Base-by-base conservation (phyloP, 2,113 vertebrate genomes). In the Rhodinocichla rosea region DNA sequence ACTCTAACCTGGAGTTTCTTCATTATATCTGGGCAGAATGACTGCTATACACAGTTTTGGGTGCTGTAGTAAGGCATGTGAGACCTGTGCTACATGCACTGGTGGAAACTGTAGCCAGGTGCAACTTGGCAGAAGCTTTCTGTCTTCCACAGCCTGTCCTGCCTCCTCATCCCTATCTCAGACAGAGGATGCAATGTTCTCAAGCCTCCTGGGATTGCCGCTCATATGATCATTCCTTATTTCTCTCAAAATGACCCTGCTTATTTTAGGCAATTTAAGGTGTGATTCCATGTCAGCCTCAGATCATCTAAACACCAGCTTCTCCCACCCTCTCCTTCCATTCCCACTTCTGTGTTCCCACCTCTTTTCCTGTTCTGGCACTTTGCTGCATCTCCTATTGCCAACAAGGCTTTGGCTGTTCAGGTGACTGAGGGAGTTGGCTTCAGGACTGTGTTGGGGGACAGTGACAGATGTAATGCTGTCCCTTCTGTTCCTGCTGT, bases 381-480 rank as follows among this genome's bases (percentile, higher is more conserved):
- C 23, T 84, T 70, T 8, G 1, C 35, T 53, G 15, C 4, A 0
- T 28, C 37, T 64, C 3, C 0, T 22, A 2, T 45, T 93, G 74
- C 47, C 15, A 23, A 0, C 0, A 2, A 49, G 37, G 22, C 53
- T 68, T 71, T 13, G 37, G 21, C 37, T 56, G 19, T 49, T 21
- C 26, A 23, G 47, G 37, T 74, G 40, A 17, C 65, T 12, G 18
- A 59, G 37, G 33, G 22, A 78, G 40, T 6, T 6, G 1, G 18
- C 30, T 76, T 86, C 14, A n/a, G 42, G 50, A 50, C 28, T 63
- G 32, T 4, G 1, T 11, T 0, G 0, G 23, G 22, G 87, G 19
- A 50, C 49, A 67, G 37, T 83, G 57, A 19, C 15, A 15, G 24
- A 53, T 42, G 17, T 39, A 65, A 23, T 42, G 7, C 35, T 65